Evolutionary conservation across 1,140 invertebrate genomes (phyloP).

Genomic region (Neomicropteryx cornuta): DNA sequence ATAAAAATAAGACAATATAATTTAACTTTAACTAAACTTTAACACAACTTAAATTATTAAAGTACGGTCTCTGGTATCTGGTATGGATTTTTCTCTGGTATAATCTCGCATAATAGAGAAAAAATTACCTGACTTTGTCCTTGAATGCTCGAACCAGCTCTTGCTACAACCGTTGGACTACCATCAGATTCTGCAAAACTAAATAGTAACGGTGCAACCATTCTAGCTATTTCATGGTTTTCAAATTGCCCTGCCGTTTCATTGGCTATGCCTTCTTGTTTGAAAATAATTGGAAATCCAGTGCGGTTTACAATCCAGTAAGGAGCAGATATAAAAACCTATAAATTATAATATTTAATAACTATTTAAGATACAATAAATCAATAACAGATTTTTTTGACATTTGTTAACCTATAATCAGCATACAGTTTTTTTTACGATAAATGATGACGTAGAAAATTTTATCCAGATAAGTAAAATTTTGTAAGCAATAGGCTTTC

Average conservation of each 20-base stretch:
- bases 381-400: conserved; percentile 30
- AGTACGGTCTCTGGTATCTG: too few relatives aligned
- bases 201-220: conserved; percentile 88
- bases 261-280: conserved; percentile 69
- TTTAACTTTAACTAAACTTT: too few relatives aligned
- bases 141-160: conserved; percentile 62
- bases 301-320: conserved; percentile 96
- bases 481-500: conserved; percentile 3
- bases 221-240: conserved; percentile 88
- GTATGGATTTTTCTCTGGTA: neutral
- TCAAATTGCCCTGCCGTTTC: conserved; percentile 89
- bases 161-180: conserved; percentile 47
- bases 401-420: conserved; percentile 20
- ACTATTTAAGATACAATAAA: conserved; percentile 1
- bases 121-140: conserved; percentile 18
- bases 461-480: conserved; percentile 3
- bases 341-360: conserved; percentile 32
- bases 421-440: too few relatives aligned
- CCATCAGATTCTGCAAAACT: conserved; percentile 84
- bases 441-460: too few relatives aligned
- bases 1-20: too few relatives aligned
- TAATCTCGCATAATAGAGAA: neutral
- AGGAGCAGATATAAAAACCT: conserved; percentile 72
- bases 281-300: conserved; percentile 87
- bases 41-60: too few relatives aligned